Conservation (phyloP, 2,113 vertebrate species). For the Rhinolophus ferrumequinum region DNA sequence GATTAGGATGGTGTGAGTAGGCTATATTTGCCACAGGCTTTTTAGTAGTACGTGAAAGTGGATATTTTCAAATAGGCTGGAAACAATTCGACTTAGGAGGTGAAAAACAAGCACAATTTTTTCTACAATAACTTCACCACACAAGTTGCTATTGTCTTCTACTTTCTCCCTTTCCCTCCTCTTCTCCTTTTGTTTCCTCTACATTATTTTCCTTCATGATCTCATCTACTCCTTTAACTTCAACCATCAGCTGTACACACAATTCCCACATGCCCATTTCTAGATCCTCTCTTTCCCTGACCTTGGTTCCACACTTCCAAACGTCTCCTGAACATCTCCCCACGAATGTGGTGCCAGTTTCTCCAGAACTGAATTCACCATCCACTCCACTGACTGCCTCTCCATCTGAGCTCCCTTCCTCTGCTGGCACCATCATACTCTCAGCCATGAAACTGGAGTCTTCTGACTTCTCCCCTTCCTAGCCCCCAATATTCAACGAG, state of each 20-base stretch:
- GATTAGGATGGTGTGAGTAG: not conserved
- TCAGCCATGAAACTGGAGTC: not conserved
- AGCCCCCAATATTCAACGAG: accelerated
- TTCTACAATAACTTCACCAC: not conserved
- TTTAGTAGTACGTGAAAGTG: not conserved
- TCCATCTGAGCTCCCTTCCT: not conserved
- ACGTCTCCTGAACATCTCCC: not conserved
- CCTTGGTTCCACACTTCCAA: not conserved
- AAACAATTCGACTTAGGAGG: not conserved
- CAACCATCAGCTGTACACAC: not conserved
- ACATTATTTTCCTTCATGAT: not conserved
- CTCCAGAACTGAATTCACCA: not conserved
- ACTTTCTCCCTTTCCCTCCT: not conserved
- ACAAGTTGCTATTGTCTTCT: not conserved
- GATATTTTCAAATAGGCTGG: not conserved
- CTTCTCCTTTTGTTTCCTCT: not conserved
- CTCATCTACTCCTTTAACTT: not conserved
- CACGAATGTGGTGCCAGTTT: not conserved
- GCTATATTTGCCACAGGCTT: not conserved
- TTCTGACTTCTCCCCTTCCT: not conserved
- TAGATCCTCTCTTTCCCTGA: not conserved
- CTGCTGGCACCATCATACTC: accelerated
- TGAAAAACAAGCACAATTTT: not conserved
- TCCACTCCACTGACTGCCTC: not conserved
- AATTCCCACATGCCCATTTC: not conserved